Percentiles rank a stretch among this genome's conserved stretches.
Conservation (phyloP, 2,797 vertebrate genomes). For the Anguilla megastoma region DNA sequence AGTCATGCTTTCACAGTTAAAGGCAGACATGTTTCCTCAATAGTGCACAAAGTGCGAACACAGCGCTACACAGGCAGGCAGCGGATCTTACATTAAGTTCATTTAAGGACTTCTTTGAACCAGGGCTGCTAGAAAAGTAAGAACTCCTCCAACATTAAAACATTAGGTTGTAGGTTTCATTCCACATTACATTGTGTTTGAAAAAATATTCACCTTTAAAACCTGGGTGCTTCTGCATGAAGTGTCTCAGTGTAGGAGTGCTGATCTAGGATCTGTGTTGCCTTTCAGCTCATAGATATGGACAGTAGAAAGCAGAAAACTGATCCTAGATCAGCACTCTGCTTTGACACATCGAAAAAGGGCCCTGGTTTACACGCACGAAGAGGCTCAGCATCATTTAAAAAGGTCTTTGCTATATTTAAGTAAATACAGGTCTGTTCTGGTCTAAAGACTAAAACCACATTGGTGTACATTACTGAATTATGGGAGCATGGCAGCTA, state of each 20-base stretch:
- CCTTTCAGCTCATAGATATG: no score
- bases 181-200: background rate
- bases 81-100: background rate
- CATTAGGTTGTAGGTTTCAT: background rate
- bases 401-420: no score
- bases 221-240: background rate
- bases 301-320: no score
- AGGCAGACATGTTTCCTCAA: background rate
- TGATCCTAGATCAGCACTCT: no score
- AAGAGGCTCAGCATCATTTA: no score
- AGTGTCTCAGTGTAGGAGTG: background rate
- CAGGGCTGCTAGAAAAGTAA: background rate
- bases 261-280: background rate
- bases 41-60: conserved; percentile 44
- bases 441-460: background rate
- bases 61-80: background rate
- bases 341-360: no score
- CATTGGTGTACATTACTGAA: background rate
- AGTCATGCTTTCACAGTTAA: background rate
- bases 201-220: background rate
- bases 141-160: background rate
- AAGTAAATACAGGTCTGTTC: background rate
- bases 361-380: no score
- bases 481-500: background rate
- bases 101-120: background rate